These are phyloP conservation scores for Melinopterus prodromus DNA, from an alignment of 2,888 invertebrate genomes.

Conservation along the genomic window DNA sequence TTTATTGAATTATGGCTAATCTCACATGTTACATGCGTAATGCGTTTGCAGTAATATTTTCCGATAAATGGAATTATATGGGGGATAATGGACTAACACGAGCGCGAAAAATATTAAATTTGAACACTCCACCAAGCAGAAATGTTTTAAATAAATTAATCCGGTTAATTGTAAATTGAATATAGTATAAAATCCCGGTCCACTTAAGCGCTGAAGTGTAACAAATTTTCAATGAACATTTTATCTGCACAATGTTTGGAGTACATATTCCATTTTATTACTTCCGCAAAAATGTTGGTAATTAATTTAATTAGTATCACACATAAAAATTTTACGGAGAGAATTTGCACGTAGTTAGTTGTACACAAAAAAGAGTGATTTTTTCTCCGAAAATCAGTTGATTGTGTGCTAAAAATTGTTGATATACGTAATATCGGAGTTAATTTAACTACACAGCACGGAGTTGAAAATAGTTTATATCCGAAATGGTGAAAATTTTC, in stretches of 20 bases:
- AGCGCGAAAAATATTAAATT: background rate
- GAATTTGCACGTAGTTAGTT: too few relatives aligned
- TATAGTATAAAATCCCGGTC: background rate
- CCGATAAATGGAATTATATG: background rate
- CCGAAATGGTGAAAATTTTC: too few relatives aligned
- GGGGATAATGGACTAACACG: background rate
- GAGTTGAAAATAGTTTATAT: too few relatives aligned
- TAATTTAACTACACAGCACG: too few relatives aligned
- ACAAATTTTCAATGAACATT: background rate
- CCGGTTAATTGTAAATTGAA: background rate
- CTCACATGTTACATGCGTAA: background rate
- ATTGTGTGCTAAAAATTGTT: too few relatives aligned
- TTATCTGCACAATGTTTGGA: background rate
- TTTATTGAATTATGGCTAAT: background rate
- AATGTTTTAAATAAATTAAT: background rate
- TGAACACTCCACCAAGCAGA: background rate
- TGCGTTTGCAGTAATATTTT: background rate
- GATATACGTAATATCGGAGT: too few relatives aligned
- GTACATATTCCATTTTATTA: background rate
- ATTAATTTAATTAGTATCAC: too few relatives aligned
- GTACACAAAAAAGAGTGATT: too few relatives aligned
- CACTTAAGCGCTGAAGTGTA: background rate
- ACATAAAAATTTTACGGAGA: too few relatives aligned
- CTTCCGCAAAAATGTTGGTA: too few relatives aligned
- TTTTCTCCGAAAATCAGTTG: too few relatives aligned